Base-by-base conservation (phyloP, 2,113 vertebrate species). In the Apodemus speciosus region DNA sequence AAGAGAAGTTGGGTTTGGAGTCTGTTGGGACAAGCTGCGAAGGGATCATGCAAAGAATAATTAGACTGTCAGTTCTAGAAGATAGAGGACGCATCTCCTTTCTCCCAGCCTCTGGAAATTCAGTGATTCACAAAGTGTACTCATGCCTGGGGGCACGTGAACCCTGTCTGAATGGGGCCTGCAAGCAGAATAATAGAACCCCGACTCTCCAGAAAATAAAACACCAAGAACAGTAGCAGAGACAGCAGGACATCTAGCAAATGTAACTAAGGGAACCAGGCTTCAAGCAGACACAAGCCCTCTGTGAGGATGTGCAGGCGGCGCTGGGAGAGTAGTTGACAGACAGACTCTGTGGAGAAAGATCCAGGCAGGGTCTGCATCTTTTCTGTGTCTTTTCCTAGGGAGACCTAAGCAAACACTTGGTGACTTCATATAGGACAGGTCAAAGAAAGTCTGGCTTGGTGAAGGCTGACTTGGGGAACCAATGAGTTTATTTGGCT, bases 21-120 rank as follows among this genome's bases (percentile, higher is more conserved):
- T 88, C 40, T 35, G 25, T 92, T 49, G 38, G 71, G 85, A 88
- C 32, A 40, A 49, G 60, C 85, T 88, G 38, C 25, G 27, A 91
- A 88, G 25, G 38, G 49, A 75, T 38, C 85, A 56, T 25, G 14
- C 2, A 25, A 46, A 51, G 32, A 46, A 88, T 66, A 62, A 66
- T 43, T 53, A 68, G 38, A 75, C 30, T 49, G 25, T 71, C 10
- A 27, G 49, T n/a, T 75, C 66, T 56, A 25, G 58, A 40, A n/a
- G 32, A 18, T 0, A 27, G 10, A 68, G 16, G 38, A 9, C 20
- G 21, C 35, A 51, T 43, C 25, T 40, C 49, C 14, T 35, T 3
- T 40, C 38, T 58, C 32, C 7, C 40, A 53, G 51, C 40, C 60
- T 92, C 72, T 49, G 27, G 40, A 84, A 32, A 49, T 40, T 91